Evolutionary conservation across 2,888 invertebrate species (phyloP), one percentile per base, ranked within the genome.

Genomic region (Stenoptilia bipunctidactyla): DNA sequence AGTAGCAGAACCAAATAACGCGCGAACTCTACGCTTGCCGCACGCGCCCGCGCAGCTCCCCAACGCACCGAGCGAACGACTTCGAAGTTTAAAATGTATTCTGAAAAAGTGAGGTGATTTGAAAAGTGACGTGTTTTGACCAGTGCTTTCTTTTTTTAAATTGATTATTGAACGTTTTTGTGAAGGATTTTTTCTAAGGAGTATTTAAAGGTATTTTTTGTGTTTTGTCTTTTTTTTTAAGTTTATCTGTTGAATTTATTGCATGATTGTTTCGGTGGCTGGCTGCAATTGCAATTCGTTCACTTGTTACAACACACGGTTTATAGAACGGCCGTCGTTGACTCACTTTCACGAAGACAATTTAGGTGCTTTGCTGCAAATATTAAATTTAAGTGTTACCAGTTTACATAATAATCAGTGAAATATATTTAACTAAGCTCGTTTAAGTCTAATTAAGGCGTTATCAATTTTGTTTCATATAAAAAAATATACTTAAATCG

Each of bases 251-350:
- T 59, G 8, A 20, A 20, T 53, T 39, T 52, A 42, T 52, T 36
- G 27, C 43, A 48, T 49, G 44, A 42, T 42, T 49, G 46, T 41
- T 49, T 46, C 43, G 49, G 44, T 50, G 47, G 47, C 49, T 51
- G 44, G 43, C 38, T 58, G 56, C 54, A 55, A 58, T 61, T 56
- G 57, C 58, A 57, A 62, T 47, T 53, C 58, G 55, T 66, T 66
- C 67, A 62, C 61, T 61, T 73, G 74, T 79, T 75, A 64, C 76
- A 70, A 74, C 71, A 76, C 52, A 64, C 65, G 54, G 55, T 52
- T 55, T 43, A 8, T 52, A 49, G 57, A 47, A 46, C 55, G 61
- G 56, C 64, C 62, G 64, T 61, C 58, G 52, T 54, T 52, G 51
- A 49, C 55, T 50, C 50, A 71, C 68, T 67, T 69, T 70, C 69